phyloP scores from a whole-genome alignment of 2,113 vertebrate genomes.

The Eudyptes chrysolophus region DNA sequence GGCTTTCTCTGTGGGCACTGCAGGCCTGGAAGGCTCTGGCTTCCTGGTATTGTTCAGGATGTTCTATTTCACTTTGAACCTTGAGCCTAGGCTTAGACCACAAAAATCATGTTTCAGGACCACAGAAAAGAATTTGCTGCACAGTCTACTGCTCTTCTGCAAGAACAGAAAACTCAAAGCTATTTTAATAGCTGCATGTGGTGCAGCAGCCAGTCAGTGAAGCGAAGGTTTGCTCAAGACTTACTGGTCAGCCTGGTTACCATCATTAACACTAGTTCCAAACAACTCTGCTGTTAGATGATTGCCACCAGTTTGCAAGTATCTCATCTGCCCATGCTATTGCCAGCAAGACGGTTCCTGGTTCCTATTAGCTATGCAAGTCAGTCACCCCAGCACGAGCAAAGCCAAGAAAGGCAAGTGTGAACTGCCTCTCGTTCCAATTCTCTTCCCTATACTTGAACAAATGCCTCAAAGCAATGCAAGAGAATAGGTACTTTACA shows the following conservation, averaged over 20 bases:
- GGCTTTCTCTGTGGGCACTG: neutral
- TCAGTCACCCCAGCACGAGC: neutral
- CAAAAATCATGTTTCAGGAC: neutral
- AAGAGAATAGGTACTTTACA: neutral
- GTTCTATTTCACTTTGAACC: neutral
- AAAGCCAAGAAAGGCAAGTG: neutral
- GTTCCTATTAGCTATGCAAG: neutral
- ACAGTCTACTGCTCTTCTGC: neutral
- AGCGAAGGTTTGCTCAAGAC: neutral
- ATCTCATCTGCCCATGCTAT: neutral
- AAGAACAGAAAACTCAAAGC: neutral
- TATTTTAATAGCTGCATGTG: neutral
- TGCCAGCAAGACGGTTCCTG: neutral
- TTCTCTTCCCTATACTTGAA: neutral
- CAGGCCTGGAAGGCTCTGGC: neutral
- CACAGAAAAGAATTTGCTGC: neutral
- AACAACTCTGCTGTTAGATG: neutral
- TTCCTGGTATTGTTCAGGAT: neutral
- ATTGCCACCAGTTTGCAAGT: neutral
- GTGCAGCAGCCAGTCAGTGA: neutral
- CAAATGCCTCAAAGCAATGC: neutral
- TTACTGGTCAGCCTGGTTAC: neutral
- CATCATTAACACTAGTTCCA: neutral
- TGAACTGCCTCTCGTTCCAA: neutral
- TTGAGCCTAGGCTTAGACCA: neutral